Percentiles rank a stretch among this genome's conserved stretches.
These are phyloP conservation scores for Campodea augens DNA, from an alignment of 1,140 invertebrate species.

Conservation along the genomic window DNA sequence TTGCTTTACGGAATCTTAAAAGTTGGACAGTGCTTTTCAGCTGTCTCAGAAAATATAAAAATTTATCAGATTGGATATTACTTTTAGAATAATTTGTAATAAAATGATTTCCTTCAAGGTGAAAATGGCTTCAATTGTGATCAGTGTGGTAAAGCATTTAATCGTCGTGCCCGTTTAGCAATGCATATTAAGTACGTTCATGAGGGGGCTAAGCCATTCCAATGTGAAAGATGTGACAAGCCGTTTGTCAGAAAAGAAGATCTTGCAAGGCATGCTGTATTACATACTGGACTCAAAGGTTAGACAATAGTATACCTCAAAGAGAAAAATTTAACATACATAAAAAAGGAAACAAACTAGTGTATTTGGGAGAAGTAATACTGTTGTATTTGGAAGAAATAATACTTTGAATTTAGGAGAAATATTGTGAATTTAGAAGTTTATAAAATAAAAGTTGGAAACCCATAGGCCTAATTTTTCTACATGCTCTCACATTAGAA, in stretches of 20 bases:
- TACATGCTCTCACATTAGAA: too few relatives aligned
- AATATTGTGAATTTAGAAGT: background rate
- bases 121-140: slow-evolving; percentile 51
- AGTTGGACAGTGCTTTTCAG: too few relatives aligned
- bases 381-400: background rate
- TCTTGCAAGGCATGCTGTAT: slow-evolving; percentile 35
- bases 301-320: slow-evolving; percentile 11
- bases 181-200: slow-evolving; percentile 45
- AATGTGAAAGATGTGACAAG: slow-evolving; percentile 37
- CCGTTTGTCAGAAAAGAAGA: slow-evolving; percentile 46
- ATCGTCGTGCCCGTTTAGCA: slow-evolving; percentile 38
- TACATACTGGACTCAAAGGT: slow-evolving; percentile 43
- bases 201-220: slow-evolving; percentile 39
- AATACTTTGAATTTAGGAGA: too few relatives aligned
- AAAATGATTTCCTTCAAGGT: slow-evolving; percentile 25
- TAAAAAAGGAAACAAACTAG: background rate
- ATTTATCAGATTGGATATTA: too few relatives aligned
- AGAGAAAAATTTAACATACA: background rate
- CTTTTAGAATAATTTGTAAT: too few relatives aligned
- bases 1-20: too few relatives aligned
- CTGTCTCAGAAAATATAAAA: too few relatives aligned
- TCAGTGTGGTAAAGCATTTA: slow-evolving; percentile 51
- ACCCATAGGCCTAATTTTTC: background rate
- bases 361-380: background rate
- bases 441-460: background rate